A percentile compares a stretch with the other conserved stretches of the same genome.
Conservation (phyloP, 1,140 invertebrate genomes). For the Bombus confusus region DNA sequence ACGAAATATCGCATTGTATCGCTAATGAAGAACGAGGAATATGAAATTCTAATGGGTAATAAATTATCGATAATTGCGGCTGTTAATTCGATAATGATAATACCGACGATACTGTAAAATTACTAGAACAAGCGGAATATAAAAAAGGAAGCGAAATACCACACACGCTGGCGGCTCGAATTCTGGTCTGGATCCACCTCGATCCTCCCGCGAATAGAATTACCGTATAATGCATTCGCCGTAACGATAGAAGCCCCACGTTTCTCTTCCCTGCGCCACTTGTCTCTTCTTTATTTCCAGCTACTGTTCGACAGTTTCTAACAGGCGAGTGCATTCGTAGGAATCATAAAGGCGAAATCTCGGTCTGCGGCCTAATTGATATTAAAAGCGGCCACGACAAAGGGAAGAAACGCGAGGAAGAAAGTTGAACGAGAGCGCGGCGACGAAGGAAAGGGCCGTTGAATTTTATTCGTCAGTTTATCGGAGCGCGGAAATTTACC, state of each 20-base stretch:
- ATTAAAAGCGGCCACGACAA: background rate
- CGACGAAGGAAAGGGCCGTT: background rate
- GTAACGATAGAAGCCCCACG: no score
- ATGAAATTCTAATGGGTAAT: background rate
- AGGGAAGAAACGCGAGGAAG: background rate
- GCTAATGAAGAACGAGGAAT: background rate
- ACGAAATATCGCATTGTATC: background rate
- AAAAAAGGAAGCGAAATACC: background rate
- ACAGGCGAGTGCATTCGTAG: no score
- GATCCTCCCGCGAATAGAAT: no score
- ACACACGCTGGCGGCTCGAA: no score
- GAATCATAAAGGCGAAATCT: no score
- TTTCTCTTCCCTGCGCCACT: no score
- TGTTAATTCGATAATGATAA: background rate
- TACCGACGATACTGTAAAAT: background rate
- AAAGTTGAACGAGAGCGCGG: background rate
- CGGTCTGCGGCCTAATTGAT: background rate
- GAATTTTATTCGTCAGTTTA: conserved; percentile 27
- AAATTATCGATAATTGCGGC: no score
- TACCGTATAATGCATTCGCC: no score
- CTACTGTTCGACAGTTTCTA: no score
- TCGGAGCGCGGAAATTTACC: background rate
- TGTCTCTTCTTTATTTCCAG: no score
- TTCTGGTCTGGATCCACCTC: fast-evolving
- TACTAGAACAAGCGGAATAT: background rate